phyloP scores from a whole-genome alignment of 2,113 vertebrate genomes.

The Emydura subglobosa region DNA sequence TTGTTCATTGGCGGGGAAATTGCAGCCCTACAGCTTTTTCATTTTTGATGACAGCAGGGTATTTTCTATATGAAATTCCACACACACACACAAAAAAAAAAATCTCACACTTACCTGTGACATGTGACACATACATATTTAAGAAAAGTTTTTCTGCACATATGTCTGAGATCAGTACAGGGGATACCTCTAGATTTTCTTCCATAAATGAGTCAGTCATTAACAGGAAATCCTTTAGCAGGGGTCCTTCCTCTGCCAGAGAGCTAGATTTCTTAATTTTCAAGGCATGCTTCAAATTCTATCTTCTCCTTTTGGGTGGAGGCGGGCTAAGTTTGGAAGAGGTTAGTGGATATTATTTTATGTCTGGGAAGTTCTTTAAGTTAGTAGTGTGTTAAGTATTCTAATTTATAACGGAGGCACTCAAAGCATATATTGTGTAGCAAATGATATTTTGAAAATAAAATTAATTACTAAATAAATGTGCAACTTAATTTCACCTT shows the following conservation, averaged over 20 bases:
- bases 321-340: background rate
- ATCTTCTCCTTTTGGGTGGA: background rate
- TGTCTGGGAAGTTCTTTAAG: background rate
- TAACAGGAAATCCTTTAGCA: background rate
- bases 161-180: background rate
- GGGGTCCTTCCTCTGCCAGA: background rate
- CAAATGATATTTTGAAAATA: background rate
- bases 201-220: background rate
- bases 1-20: fast-evolving
- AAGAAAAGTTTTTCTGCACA: background rate
- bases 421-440: background rate
- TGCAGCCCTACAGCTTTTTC: background rate
- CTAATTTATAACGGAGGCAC: background rate
- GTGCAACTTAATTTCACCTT: background rate
- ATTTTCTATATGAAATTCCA: background rate
- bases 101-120: background rate
- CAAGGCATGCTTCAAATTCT: background rate
- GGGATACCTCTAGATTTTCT: background rate
- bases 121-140: background rate
- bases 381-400: background rate
- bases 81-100: no score
- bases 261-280: background rate
- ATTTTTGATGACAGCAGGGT: background rate
- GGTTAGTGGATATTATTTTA: background rate
- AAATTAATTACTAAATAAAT: background rate